Percentiles rank a stretch among this genome's conserved stretches.
Evolutionary conservation across 2,888 invertebrate genomes (phyloP).

Genomic region (Hirtodrosophila duncani): DNA sequence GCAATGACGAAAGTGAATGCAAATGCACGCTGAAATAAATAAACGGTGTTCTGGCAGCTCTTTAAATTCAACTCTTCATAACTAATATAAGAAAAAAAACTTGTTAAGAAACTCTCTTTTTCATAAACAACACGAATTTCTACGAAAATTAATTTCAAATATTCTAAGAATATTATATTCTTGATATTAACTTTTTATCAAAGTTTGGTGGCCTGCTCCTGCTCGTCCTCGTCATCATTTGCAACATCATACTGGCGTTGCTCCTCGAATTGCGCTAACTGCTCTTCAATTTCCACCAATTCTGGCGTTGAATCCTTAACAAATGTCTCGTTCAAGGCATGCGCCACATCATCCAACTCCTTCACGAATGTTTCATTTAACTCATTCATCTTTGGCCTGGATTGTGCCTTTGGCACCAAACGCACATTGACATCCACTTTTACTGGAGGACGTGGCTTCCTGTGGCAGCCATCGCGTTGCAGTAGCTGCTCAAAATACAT

Average conservation of each 20-base stretch:
- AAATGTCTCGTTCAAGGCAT: conserved; percentile 57
- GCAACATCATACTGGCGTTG: conserved; percentile 9
- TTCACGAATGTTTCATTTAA: conserved; percentile 58
- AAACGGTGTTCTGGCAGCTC: too few relatives aligned
- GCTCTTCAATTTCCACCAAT: conserved; percentile 48
- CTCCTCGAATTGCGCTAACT: conserved; percentile 40
- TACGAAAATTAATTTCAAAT: too few relatives aligned
- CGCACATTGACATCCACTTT: conserved; percentile 89
- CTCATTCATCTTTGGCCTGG: conserved; percentile 23
- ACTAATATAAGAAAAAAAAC: neutral
- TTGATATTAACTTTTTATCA: conserved; percentile 49
- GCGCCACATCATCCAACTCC: conserved; percentile 53
- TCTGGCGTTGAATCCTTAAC: conserved; percentile 49
- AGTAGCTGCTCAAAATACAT: conserved; percentile 63
- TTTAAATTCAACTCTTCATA: neutral
- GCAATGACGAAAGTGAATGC: too few relatives aligned
- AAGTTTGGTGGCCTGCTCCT: conserved; percentile 45
- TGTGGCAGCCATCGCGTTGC: conserved; percentile 61
- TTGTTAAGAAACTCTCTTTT: neutral
- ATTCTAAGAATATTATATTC: neutral
- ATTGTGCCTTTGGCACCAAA: conserved; percentile 83
- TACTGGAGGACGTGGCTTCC: conserved; percentile 80
- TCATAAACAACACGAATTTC: too few relatives aligned
- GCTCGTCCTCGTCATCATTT: conserved; percentile 12
- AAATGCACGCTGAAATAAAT: too few relatives aligned